phyloP scores from a whole-genome alignment of 2,888 invertebrate species.

The Caenorhabditis sp. region DNA sequence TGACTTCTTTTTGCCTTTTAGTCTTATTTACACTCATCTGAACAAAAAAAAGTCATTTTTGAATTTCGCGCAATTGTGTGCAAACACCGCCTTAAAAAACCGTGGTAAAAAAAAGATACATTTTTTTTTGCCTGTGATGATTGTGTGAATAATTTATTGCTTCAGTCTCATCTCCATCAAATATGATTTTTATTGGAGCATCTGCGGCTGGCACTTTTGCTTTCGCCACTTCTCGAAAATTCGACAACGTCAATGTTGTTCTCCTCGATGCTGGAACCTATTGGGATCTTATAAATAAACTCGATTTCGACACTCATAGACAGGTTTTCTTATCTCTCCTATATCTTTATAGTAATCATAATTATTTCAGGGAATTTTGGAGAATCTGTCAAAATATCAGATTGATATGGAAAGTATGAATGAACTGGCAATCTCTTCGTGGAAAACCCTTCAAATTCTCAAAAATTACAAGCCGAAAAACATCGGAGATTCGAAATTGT shows the following conservation, averaged over 20 bases:
- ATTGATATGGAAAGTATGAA: conserved; percentile 4
- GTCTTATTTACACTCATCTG: too few relatives aligned
- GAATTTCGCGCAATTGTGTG: too few relatives aligned
- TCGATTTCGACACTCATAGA: conserved; percentile 16
- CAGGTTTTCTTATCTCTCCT: conserved; percentile 7
- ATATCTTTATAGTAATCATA: too few relatives aligned
- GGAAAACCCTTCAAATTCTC: conserved; percentile 29
- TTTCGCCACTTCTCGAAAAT: conserved; percentile 20
- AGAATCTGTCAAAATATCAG: conserved; percentile 17
- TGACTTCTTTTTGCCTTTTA: too few relatives aligned
- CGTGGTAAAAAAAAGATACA: too few relatives aligned
- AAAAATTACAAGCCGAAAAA: conserved; percentile 16
- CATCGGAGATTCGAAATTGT: not conserved
- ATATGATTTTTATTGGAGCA: conserved; percentile 37
- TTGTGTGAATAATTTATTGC: too few relatives aligned
- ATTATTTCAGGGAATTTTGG: conserved; percentile 23
- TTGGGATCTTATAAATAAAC: conserved; percentile 15
- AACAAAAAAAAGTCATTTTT: too few relatives aligned
- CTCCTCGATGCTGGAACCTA: conserved; percentile 35
- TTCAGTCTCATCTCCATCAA: not conserved
- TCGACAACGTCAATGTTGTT: not conserved
- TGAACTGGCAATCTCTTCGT: conserved; percentile 11
- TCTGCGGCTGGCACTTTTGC: conserved; percentile 50
- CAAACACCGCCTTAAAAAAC: too few relatives aligned
- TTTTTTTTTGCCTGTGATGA: too few relatives aligned